phyloP scores from a whole-genome alignment of 2,113 vertebrate species.

The Brienomyrus longianalis region DNA sequence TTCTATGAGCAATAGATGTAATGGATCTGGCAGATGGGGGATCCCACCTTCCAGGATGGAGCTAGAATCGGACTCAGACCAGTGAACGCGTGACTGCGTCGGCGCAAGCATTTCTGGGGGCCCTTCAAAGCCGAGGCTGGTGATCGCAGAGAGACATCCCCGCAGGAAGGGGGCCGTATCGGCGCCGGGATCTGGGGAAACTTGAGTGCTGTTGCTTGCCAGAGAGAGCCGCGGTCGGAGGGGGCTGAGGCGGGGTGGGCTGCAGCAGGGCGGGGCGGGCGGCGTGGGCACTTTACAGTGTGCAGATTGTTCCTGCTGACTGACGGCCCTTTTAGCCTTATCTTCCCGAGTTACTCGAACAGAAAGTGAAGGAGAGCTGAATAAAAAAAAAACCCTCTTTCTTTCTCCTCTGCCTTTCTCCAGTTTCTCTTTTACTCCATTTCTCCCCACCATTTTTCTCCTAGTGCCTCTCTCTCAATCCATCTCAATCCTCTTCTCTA shows the following conservation, averaged over 20 bases:
- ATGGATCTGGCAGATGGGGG: not conserved
- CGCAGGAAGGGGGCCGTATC: constrained; percentile 23
- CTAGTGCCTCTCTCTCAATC: constrained; percentile 46
- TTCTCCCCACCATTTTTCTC: constrained; percentile 44
- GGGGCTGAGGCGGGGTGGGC: not conserved
- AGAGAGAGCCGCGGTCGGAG: not conserved
- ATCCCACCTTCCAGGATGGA: not conserved
- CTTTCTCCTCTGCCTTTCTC: constrained; percentile 59
- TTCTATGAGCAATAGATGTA: not conserved
- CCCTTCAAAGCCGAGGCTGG: not conserved
- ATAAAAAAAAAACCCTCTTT: constrained; percentile 56
- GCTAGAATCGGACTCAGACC: not conserved
- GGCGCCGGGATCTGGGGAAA: not conserved
- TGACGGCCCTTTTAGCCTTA: constrained; percentile 73
- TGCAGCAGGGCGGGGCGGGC: not conserved
- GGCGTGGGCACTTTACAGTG: constrained; percentile 47
- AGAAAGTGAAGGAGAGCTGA: constrained; percentile 63
- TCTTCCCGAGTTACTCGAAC: constrained; percentile 69
- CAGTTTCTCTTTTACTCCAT: constrained; percentile 51
- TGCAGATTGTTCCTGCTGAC: constrained; percentile 69
- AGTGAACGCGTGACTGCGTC: not conserved
- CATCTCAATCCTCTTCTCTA: not conserved
- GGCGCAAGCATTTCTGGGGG: not conserved
- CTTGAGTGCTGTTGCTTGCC: not conserved
- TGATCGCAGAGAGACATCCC: not conserved